Base-by-base conservation (phyloP, 2,888 invertebrate species). In the Thymelicus sylvestris region DNA sequence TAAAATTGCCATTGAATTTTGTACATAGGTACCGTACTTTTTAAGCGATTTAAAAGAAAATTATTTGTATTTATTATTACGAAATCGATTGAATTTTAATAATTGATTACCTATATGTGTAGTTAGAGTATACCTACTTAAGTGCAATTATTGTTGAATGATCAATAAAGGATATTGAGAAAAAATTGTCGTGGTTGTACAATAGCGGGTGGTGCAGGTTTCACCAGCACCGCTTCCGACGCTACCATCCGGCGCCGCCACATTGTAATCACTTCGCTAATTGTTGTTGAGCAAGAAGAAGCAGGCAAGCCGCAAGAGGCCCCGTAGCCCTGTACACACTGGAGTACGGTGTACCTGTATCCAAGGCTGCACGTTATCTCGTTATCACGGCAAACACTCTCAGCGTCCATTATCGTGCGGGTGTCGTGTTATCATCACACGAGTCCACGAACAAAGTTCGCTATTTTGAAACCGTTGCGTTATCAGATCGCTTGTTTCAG, bases 111-210 rank as follows among this genome's bases (percentile, higher is more conserved):
- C 84, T 89, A 88, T 87, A 88, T 89, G 88, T 88, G 85, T 90
- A 88, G 87, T 83, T 85, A 88, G 86, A 82, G 79, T 84, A 82
- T 82, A 84, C 80, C 77, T 82, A 79, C 74, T 78, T 86, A 87
- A 86, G 88, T 88, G 89, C 87, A 90, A 89, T 87, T 85, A 86
- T 90, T 89, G 86, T 91, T 90, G 86, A 84, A 86, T 86, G 87
- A 84, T 84, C 81, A 88, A 88, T 87, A 86, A 89, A 86, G 78
- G 76, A 79, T 77, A 77, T 81, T 77, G 68, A 80, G 78, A 81
- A 75, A 19, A 73, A 74, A 50, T 63, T 47, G 62, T 59, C 60
- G 73, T 69, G 71, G 72, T 72, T 73, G 74, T 73, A 61, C 71
- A 70, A 62, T 73, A 68, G 59, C 47, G 31, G 19, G 44, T 8